phyloP scores from a whole-genome alignment of 2,113 vertebrate species.

The Barbus barbus region DNA sequence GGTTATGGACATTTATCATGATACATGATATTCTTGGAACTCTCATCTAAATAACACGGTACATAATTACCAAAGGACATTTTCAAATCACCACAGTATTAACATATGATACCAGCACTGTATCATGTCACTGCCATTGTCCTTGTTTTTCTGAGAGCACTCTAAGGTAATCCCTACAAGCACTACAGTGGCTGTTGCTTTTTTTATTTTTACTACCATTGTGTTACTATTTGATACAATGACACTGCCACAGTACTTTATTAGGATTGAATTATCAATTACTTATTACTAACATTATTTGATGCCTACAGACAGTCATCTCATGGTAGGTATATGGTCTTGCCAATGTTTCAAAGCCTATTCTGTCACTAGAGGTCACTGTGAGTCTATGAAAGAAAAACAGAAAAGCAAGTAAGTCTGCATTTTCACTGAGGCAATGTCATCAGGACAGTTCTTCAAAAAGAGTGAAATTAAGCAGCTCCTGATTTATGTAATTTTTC shows the following conservation, averaged over 20 bases:
- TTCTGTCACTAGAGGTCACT: constrained; percentile 17
- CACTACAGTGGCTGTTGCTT: not conserved
- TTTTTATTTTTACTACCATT: not conserved
- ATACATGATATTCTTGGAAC: not conserved
- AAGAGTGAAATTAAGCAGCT: not conserved
- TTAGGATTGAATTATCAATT: not conserved
- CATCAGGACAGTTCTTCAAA: not conserved
- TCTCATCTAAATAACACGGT: not conserved
- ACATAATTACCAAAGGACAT: not conserved
- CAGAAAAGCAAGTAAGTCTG: not conserved
- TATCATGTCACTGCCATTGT: not conserved
- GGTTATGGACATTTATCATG: not conserved
- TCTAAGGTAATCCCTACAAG: not conserved
- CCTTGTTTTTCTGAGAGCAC: not conserved
- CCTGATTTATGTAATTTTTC: not conserved
- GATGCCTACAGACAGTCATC: not conserved
- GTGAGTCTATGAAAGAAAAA: not conserved
- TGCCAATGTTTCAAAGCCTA: not conserved
- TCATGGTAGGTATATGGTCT: not conserved
- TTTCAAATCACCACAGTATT: not conserved
- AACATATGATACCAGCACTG: not conserved
- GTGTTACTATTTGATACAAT: not conserved
- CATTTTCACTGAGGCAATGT: not conserved
- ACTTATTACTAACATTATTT: not conserved
- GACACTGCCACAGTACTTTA: not conserved